phyloP scores from a whole-genome alignment of 2,797 vertebrate species.

The Phataginus tetradactyla region DNA sequence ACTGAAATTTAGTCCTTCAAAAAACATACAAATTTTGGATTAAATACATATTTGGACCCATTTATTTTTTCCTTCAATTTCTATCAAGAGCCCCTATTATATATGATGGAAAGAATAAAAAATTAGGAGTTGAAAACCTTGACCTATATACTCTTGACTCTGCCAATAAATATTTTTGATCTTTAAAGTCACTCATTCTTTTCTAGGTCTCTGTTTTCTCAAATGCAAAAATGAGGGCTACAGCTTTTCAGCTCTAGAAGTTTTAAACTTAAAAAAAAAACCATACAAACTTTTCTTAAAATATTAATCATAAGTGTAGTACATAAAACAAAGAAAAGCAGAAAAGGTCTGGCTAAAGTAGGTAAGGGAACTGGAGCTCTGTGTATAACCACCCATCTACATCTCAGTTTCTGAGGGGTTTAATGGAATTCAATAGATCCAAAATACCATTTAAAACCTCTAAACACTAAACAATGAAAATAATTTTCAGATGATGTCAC shows the following conservation, averaged over 20 bases:
- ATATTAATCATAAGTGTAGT: not conserved
- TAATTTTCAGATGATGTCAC: not conserved
- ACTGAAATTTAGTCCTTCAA: conserved; percentile 52
- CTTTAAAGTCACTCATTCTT: conserved; percentile 28
- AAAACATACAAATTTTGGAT: not conserved
- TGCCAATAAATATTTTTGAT: not conserved
- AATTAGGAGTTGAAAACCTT: not conserved
- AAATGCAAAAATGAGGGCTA: conserved; percentile 12
- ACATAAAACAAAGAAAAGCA: conserved; percentile 15
- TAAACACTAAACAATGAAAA: conserved; percentile 25
- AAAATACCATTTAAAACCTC: conserved; percentile 30
- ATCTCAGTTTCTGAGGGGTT: not conserved
- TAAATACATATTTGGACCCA: not conserved
- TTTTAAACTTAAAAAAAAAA: not conserved
- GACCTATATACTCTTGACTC: not conserved
- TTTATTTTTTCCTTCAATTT: conserved; percentile 5
- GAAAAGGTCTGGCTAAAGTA: not conserved
- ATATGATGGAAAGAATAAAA: not conserved
- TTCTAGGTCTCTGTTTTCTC: not conserved
- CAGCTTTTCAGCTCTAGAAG: not conserved
- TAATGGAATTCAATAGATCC: not conserved
- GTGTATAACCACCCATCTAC: not conserved
- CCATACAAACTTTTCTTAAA: not conserved
- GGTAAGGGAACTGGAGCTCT: not conserved
- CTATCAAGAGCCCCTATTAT: conserved; percentile 27